A percentile compares a stretch with the other conserved stretches of the same genome.
Evolutionary conservation across 1,140 invertebrate genomes (phyloP).

Genomic region (Megalopta genalis): DNA sequence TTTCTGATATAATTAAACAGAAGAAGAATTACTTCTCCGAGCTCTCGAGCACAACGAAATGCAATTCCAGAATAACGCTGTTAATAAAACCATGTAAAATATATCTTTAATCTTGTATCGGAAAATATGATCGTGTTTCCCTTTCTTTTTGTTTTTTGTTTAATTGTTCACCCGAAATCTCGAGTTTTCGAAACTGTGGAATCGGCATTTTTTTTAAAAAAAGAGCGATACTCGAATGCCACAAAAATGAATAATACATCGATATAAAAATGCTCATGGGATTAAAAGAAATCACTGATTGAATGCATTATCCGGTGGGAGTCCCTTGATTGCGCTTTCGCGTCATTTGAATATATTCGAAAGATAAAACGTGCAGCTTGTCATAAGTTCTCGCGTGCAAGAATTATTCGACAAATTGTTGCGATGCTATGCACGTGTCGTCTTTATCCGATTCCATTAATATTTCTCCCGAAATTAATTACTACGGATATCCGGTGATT

Average conservation of each 20-base stretch:
- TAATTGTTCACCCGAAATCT: neutral
- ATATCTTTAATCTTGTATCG: no score
- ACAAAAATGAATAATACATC: conserved; percentile 9
- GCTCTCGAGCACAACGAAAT: no score
- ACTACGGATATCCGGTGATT: no score
- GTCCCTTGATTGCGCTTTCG: conserved; percentile 21
- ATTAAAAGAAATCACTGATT: conserved; percentile 29
- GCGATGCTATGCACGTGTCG: neutral
- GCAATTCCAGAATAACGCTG: no score
- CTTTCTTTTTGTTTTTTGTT: no score
- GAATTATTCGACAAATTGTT: neutral
- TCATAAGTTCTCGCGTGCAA: neutral
- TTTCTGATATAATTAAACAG: no score
- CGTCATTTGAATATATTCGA: conserved; percentile 12
- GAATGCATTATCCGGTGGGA: conserved; percentile 11
- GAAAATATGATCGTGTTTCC: no score
- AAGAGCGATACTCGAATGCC: neutral
- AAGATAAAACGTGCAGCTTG: neutral
- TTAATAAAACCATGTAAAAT: no score
- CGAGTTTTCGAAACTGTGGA: neutral
- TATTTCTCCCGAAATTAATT: neutral
- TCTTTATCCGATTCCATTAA: no score
- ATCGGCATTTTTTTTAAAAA: no score
- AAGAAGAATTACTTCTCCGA: no score
- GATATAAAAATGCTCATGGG: neutral